Evolutionary conservation across 2,113 vertebrate species (phyloP).

Genomic region (Misgurnus anguillicaudatus): DNA sequence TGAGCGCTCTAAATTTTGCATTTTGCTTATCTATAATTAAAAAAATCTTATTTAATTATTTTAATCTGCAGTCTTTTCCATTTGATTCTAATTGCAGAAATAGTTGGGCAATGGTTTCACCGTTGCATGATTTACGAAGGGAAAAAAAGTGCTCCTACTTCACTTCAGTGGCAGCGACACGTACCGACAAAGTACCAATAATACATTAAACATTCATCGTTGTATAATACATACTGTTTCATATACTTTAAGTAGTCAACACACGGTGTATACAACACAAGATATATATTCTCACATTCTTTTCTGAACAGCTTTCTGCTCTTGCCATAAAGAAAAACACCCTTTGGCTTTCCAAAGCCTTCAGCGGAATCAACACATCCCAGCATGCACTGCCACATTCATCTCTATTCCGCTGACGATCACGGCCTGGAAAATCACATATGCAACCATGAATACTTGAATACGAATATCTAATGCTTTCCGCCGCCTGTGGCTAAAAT

Average conservation of each 20-base stretch:
- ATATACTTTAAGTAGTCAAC: no score
- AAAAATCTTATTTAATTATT: conserved; percentile 7
- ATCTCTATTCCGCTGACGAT: conserved; percentile 37
- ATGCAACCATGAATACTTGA: conserved; percentile 16
- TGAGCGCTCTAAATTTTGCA: not conserved
- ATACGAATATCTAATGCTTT: conserved; percentile 45
- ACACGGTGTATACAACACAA: not conserved
- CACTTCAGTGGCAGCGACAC: no score
- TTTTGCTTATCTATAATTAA: conserved; percentile 17
- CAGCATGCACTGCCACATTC: conserved; percentile 23
- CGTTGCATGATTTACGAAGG: no score
- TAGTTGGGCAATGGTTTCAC: no score
- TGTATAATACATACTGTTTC: no score
- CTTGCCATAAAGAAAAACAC: not conserved
- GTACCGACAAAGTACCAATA: no score
- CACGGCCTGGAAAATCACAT: not conserved
- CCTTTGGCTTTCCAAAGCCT: not conserved
- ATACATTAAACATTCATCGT: no score
- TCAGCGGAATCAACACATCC: conserved; percentile 31
- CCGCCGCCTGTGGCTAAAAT: conserved; percentile 34
- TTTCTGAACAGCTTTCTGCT: not conserved
- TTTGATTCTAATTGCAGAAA: not conserved
- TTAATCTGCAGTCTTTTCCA: not conserved
- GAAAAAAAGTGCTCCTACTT: no score
- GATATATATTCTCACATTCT: not conserved